Percentiles rank a stretch among this genome's conserved stretches.
Conservation (phyloP, 2,888 invertebrate species). For the Drosophila colorata region DNA sequence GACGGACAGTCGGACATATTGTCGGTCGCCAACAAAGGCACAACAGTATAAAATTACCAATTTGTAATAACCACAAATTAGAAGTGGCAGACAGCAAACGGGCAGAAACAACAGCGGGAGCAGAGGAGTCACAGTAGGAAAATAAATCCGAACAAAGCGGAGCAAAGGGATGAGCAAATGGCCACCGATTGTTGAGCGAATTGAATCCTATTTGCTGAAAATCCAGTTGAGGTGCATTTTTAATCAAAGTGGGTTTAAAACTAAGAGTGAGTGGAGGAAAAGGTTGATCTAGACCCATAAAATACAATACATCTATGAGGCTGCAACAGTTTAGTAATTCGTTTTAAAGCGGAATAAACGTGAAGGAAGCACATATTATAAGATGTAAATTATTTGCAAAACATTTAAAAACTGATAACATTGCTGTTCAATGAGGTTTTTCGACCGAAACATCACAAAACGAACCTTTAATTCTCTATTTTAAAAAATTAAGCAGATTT, state of each 20-base stretch:
- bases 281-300: background rate
- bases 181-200: constrained; percentile 41
- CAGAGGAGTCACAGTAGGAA: background rate
- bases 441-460: no score
- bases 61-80: constrained; percentile 51
- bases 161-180: constrained; percentile 40
- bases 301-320: constrained; percentile 47
- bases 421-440: background rate
- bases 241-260: background rate
- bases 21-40: constrained; percentile 42
- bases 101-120: constrained; percentile 7
- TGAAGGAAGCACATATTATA: no score
- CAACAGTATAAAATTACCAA: constrained; percentile 84
- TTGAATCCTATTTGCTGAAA: constrained; percentile 51
- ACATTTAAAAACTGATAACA: no score
- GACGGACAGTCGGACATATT: constrained; percentile 14
- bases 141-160: constrained; percentile 29
- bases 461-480: no score
- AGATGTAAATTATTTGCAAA: no score
- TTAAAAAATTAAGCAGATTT: background rate
- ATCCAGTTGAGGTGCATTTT: constrained; percentile 1
- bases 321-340: constrained; percentile 23
- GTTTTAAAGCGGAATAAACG: background rate
- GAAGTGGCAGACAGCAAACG: background rate
- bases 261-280: background rate